Percentiles rank a stretch among this genome's conserved stretches.
These are phyloP conservation scores for Malthinus flaveolus DNA, from an alignment of 2,888 invertebrate species.

Conservation along the genomic window DNA sequence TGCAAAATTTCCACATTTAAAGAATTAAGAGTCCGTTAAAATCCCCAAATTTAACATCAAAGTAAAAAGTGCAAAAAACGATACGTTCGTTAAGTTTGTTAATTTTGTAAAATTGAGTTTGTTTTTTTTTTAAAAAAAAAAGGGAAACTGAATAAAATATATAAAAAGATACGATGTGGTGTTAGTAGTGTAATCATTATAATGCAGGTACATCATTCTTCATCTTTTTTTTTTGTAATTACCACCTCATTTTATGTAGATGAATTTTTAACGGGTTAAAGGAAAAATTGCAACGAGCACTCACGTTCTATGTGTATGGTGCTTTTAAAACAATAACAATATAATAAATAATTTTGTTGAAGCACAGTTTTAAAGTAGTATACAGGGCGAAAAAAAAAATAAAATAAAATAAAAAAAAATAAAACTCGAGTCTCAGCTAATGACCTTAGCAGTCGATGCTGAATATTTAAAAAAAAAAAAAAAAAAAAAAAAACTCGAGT, in stretches of 20 bases:
- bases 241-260: not conserved
- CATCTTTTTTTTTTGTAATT: not conserved
- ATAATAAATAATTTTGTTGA: no score
- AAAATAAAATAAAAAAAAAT: no score
- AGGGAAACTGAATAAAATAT: no score
- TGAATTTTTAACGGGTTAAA: not conserved
- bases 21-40: not conserved
- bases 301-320: not conserved
- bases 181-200: not conserved
- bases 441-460: no score
- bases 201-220: constrained; percentile 5
- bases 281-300: constrained; percentile 1
- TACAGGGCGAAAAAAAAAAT: no score
- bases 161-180: not conserved
- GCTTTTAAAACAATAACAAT: not conserved
- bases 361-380: no score
- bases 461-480: no score
- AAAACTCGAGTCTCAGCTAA: no score
- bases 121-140: not conserved
- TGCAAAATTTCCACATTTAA: not conserved
- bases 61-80: not conserved
- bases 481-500: no score
- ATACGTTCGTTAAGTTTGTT: not conserved
- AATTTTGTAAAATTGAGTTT: not conserved
- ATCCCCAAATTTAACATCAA: not conserved